Conservation (phyloP, 1,140 invertebrate species). For the Scylla paramamosain region DNA sequence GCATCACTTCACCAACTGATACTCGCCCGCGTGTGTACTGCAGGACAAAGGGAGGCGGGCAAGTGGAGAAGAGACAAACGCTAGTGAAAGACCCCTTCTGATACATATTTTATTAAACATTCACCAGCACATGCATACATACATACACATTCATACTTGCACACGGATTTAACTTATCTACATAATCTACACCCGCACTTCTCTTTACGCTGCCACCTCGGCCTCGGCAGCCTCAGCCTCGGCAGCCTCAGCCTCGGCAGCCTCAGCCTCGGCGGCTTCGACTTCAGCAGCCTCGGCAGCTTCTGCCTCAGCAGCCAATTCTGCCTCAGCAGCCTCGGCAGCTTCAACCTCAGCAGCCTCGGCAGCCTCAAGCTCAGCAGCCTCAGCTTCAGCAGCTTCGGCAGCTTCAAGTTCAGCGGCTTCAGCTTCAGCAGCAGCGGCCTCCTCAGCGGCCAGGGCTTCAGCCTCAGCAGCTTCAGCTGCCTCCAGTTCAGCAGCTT, state of each 20-base stretch:
- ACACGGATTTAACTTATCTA: neutral
- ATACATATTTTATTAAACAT: neutral
- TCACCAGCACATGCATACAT: conserved; percentile 14
- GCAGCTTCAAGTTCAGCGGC: conserved; percentile 16
- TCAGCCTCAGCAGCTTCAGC: conserved; percentile 37
- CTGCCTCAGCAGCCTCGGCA: conserved; percentile 36
- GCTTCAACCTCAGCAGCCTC: neutral
- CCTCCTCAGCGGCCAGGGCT: neutral
- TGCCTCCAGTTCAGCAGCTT: neutral
- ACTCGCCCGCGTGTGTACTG: neutral
- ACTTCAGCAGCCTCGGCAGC: conserved; percentile 4
- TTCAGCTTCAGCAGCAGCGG: conserved; percentile 10
- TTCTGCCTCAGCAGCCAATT: neutral
- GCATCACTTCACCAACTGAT: neutral
- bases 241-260: conserved; percentile 24
- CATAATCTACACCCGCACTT: neutral
- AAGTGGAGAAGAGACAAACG: neutral
- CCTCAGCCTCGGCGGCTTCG: conserved; percentile 42
- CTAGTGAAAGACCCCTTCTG: neutral
- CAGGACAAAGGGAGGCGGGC: neutral
- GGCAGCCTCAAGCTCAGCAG: conserved; percentile 11
- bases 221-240: conserved; percentile 24
- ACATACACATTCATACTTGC: conserved; percentile 19
- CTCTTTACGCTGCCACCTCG: neutral
- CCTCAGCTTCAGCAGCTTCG: conserved; percentile 27